Percentiles rank a stretch among this genome's conserved stretches.
Conservation (phyloP, 2,888 invertebrate species). For the Lasiommata megera region DNA sequence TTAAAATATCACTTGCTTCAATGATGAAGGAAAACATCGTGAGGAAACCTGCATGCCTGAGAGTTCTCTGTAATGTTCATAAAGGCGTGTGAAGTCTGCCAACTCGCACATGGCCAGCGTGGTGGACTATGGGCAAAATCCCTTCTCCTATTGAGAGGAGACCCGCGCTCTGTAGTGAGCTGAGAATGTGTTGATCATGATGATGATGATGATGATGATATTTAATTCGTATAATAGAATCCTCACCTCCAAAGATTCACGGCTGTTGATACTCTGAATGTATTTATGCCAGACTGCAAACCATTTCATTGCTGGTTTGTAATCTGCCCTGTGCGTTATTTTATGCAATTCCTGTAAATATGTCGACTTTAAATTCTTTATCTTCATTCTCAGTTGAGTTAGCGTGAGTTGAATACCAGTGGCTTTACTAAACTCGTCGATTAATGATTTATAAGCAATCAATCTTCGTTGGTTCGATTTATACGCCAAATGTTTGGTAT, state of each 20-base stretch:
- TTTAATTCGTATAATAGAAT: background rate
- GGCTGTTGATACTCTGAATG: constrained; percentile 24
- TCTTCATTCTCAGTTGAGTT: constrained; percentile 52
- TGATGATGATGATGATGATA: no score
- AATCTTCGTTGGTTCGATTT: constrained; percentile 52
- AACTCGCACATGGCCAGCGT: no score
- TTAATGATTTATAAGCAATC: constrained; percentile 53
- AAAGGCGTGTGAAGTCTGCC: no score
- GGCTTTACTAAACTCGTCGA: constrained; percentile 46
- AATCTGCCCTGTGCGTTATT: constrained; percentile 47
- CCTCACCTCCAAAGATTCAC: background rate
- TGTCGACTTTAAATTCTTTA: constrained; percentile 58
- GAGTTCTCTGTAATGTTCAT: no score
- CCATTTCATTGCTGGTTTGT: constrained; percentile 55
- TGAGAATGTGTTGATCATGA: no score
- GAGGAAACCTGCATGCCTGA: no score
- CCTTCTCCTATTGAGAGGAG: no score
- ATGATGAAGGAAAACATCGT: no score
- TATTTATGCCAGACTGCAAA: constrained; percentile 55
- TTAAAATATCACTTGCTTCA: no score
- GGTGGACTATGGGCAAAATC: no score
- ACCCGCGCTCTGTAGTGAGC: no score
- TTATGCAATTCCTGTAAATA: constrained; percentile 58
- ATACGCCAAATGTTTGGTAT: constrained; percentile 56
- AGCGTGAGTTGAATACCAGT: constrained; percentile 54